Evolutionary conservation across 2,797 vertebrate genomes (phyloP), one percentile per base, ranked within the genome.

Genomic region (Sebastolobus altivelis): DNA sequence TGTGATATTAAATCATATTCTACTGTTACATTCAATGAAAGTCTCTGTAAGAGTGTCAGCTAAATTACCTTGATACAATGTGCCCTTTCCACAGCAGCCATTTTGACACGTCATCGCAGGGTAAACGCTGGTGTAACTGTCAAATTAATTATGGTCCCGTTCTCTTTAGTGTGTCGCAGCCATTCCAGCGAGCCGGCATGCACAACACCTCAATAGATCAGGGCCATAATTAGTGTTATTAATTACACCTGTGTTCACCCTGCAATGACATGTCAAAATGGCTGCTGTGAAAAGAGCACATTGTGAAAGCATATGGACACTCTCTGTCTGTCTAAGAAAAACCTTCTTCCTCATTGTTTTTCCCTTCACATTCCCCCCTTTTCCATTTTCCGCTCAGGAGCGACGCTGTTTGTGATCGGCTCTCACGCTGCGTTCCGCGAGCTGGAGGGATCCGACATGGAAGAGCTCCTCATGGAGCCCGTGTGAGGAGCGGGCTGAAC

Each of bases 401-500:
- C 97, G 14, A 98, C 97, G 0, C 91, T 98, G 82, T 97, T 97
- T 68, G 95, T 97, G 87, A 98, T 98, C 18, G 97, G 97, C 66
- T 95, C 97, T 40, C 97, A 98, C 0, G 97, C 97, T 0, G 97
- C 95, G 9, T 97, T 98, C 91, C 97, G 96, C 66, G 96, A 97
- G 87, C 86, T 97, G 43, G 97, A 98, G 81, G 82, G 77, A 2
- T 93, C 94, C 0, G 95, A 96, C 65, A 29, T 95, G 65, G 96
- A 96, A 12, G 97, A 97, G 72, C 95, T 98, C 25, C 92, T 97
- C 82, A 98, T 98, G 97, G 97, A 98, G 83, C 91, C 97, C 0
- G 97, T 98, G 82, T 98, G 93, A 96, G 56, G 73, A 86, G 70
- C 52, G 8, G 46, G 11, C 58, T 75, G 63, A 85, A 72, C 72